Evolutionary conservation across 2,113 vertebrate genomes (phyloP).

Genomic region (Entomyzon cyanotis): DNA sequence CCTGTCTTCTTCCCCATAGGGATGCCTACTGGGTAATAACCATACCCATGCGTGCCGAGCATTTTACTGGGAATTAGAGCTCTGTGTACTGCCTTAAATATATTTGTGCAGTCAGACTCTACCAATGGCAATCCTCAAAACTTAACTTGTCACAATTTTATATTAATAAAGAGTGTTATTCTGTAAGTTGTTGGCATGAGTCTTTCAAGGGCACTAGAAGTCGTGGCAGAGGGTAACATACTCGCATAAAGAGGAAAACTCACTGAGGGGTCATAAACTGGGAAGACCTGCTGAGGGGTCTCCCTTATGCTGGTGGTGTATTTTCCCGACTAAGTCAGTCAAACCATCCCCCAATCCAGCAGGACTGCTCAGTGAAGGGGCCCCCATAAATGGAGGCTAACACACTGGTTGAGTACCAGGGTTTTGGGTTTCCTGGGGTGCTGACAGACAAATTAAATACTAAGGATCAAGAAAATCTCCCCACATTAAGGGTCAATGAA

Average conservation of each 20-base stretch:
- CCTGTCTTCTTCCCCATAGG: not conserved
- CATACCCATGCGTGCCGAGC: not conserved
- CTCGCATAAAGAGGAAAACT: not conserved
- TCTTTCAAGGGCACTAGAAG: not conserved
- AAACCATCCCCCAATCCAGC: too few species aligned
- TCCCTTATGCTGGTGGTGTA: not conserved
- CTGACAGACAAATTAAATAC: not conserved
- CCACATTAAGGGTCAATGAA: not conserved
- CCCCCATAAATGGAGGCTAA: too few species aligned
- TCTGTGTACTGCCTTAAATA: not conserved
- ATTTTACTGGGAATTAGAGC: not conserved
- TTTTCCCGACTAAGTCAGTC: not conserved
- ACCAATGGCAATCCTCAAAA: fast-evolving
- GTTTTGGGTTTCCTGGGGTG: not conserved
- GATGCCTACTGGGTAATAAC: not conserved
- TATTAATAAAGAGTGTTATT: not conserved
- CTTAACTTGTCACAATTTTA: not conserved
- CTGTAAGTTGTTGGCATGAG: not conserved
- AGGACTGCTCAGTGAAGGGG: not conserved
- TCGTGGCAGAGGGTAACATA: not conserved
- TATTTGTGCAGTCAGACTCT: not conserved
- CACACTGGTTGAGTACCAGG: not conserved
- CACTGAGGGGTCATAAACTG: too few species aligned
- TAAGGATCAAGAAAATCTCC: not conserved
- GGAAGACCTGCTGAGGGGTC: not conserved